Conservation (phyloP, 1,140 invertebrate species). For the Cydia splendana region DNA sequence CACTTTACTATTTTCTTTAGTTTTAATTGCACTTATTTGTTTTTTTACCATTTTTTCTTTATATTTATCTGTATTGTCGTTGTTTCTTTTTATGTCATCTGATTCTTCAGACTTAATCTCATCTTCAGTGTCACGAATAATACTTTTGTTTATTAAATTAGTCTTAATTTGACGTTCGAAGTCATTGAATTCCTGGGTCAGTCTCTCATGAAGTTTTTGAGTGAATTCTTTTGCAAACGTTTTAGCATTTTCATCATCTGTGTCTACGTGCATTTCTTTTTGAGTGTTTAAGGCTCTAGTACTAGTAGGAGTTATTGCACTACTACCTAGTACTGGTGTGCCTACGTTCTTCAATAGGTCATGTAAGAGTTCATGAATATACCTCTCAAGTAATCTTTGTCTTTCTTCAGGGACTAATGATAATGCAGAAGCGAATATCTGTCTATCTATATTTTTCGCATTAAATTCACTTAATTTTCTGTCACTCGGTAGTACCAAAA, state of each 20-base stretch:
- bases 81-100: neutral
- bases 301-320: neutral
- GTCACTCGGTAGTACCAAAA: too few relatives aligned
- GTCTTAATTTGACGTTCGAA: neutral
- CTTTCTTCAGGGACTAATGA: conserved; percentile 52
- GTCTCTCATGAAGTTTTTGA: neutral
- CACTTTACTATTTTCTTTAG: neutral
- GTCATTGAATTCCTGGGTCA: neutral
- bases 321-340: neutral
- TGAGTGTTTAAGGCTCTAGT: neutral
- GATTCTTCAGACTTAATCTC: neutral
- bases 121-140: neutral
- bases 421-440: conserved; percentile 37
- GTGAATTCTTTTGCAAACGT: neutral
- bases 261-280: neutral
- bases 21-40: neutral
- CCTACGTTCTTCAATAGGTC: neutral
- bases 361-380: neutral
- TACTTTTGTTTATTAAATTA: neutral
- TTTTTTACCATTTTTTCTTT: neutral
- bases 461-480: neutral
- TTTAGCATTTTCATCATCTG: neutral
- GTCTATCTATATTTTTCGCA: neutral
- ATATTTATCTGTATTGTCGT: neutral
- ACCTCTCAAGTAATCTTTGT: conserved; percentile 39